These are phyloP conservation scores for Eueremaeus valkanovi DNA, from an alignment of 2,888 invertebrate species.

Conservation along the genomic window DNA sequence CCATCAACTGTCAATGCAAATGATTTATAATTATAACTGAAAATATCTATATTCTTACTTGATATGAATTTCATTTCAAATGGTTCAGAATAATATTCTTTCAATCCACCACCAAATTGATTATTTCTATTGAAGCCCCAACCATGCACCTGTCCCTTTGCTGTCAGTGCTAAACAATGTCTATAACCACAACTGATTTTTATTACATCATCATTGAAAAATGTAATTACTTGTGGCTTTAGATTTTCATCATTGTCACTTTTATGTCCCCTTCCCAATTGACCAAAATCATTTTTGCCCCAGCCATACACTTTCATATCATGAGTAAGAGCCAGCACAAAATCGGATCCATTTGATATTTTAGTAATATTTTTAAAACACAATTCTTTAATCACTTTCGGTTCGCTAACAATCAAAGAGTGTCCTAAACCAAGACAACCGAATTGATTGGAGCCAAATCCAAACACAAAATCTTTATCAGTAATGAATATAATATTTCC, in stretches of 20 bases:
- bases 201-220: no score
- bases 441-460: background rate
- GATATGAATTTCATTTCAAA: no score
- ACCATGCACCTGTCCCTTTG: background rate
- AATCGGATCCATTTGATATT: background rate
- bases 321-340: no score
- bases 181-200: background rate
- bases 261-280: no score
- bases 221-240: no score
- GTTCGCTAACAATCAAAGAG: background rate
- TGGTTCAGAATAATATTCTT: no score
- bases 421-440: conserved; percentile 9
- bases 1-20: no score
- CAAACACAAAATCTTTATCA: background rate
- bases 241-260: no score
- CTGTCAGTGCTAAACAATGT: background rate
- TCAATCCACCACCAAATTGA: no score
- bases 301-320: background rate
- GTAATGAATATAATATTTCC: background rate
- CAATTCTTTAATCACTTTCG: background rate
- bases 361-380: background rate
- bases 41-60: no score
- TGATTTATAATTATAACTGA: no score
- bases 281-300: background rate
- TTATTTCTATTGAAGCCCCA: no score